A percentile compares a stretch with the other conserved stretches of the same genome.
Conservation (phyloP, 2,888 invertebrate species). For the Caenorhabditis afra region DNA sequence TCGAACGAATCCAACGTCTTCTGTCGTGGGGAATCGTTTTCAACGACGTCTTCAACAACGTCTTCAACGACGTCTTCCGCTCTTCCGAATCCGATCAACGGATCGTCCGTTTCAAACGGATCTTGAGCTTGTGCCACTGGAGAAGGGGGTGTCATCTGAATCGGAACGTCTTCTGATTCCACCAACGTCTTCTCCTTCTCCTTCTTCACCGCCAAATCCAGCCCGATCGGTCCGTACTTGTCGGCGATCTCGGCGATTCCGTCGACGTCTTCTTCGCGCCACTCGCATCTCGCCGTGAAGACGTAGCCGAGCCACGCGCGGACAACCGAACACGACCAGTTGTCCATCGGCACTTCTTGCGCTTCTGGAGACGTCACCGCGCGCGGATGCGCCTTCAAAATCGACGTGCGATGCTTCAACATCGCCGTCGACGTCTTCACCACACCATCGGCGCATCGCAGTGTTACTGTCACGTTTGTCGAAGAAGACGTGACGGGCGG, state of each 20-base stretch:
- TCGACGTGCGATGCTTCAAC: constrained; percentile 37
- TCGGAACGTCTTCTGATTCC: background rate
- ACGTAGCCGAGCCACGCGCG: constrained; percentile 60
- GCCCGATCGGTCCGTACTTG: constrained; percentile 62
- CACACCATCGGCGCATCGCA: constrained; percentile 7
- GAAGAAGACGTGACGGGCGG: background rate
- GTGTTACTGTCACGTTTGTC: background rate
- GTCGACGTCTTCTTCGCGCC: constrained; percentile 46
- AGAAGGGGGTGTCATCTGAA: background rate
- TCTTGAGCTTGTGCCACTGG: too few relatives aligned
- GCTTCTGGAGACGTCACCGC: background rate
- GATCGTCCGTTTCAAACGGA: constrained; percentile 33
- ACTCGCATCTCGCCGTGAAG: constrained; percentile 59
- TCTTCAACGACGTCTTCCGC: constrained; percentile 18
- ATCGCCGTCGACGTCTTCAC: constrained; percentile 5
- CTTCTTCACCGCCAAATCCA: constrained; percentile 11
- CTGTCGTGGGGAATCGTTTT: background rate
- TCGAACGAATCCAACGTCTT: constrained; percentile 46
- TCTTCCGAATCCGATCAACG: constrained; percentile 39
- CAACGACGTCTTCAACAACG: background rate
- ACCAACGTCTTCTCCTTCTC: background rate
- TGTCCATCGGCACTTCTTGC: background rate
- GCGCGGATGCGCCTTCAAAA: constrained; percentile 10
- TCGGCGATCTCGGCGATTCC: constrained; percentile 47
- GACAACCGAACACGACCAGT: constrained; percentile 4